These are phyloP conservation scores for Pampusana beccarii DNA, from an alignment of 2,113 vertebrate species.

Conservation along the genomic window DNA sequence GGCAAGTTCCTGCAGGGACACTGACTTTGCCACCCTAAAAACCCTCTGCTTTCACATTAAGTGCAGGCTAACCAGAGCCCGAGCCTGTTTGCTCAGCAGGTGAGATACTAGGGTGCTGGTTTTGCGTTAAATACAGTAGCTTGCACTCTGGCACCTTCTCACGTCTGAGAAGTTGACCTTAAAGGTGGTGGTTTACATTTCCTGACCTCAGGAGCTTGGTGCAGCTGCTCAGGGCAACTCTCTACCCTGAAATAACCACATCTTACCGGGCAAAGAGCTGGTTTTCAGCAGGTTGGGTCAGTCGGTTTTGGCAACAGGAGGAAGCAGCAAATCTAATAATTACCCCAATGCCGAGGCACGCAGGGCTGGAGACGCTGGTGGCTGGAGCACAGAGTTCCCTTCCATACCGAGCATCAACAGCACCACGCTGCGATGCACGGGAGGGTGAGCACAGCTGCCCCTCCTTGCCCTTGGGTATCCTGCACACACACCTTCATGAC, in stretches of 20 bases:
- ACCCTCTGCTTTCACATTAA: neutral
- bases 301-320: rapidly evolving
- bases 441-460: neutral
- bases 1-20: conserved; percentile 2
- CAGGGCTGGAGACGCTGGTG: rapidly evolving
- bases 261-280: neutral
- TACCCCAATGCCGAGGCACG: rapidly evolving
- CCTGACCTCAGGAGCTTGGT: neutral
- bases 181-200: rapidly evolving
- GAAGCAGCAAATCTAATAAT: neutral
- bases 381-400: neutral
- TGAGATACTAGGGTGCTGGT: neutral
- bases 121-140: neutral
- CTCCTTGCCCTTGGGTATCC: neutral
- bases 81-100: neutral
- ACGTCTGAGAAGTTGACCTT: rapidly evolving
- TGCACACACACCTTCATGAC: rapidly evolving
- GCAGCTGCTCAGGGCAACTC: neutral
- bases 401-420: rapidly evolving
- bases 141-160: neutral
- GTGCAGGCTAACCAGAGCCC: rapidly evolving
- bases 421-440: neutral
- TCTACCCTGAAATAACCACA: neutral
- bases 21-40: neutral
- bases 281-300: neutral